Evolutionary conservation across 35 echinoderm and acorn worm species (phyloP).

Genomic region (Hemicentrotus pulcherrimus): DNA sequence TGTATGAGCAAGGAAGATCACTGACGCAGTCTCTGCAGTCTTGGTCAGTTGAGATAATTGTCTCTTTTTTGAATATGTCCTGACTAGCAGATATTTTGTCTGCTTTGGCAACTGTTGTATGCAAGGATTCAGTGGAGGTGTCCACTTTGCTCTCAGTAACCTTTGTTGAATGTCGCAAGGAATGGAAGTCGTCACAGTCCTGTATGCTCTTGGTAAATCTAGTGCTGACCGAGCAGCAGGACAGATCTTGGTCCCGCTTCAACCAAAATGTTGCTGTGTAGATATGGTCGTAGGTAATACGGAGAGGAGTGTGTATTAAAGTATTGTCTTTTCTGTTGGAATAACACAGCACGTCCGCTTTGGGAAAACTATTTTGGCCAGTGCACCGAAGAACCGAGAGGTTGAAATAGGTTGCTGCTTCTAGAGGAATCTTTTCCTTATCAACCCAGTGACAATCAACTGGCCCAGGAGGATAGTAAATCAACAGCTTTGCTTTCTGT

Average conservation of each 20-base stretch:
- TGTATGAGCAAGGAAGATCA: not conserved
- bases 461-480: conserved; percentile 25
- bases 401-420: not conserved
- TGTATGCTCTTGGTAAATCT: not conserved
- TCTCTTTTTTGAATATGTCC: not conserved
- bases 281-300: not conserved
- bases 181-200: conserved; percentile 21
- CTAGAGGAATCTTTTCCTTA: not conserved
- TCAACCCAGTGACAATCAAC: not conserved
- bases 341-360: not conserved
- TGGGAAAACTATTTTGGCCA: not conserved
- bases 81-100: not conserved
- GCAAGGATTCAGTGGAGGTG: not conserved
- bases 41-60: not conserved
- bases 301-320: not conserved
- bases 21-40: not conserved
- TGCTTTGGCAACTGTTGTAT: not conserved
- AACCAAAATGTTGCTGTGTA: not conserved
- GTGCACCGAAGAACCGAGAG: not conserved
- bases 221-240: not conserved
- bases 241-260: not conserved
- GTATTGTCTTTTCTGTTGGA: conserved; percentile 6
- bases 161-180: not conserved
- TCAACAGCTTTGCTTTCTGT: not conserved
- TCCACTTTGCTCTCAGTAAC: not conserved